phyloP scores from a whole-genome alignment of 2,113 vertebrate genomes.

The Nematolebias whitei region DNA sequence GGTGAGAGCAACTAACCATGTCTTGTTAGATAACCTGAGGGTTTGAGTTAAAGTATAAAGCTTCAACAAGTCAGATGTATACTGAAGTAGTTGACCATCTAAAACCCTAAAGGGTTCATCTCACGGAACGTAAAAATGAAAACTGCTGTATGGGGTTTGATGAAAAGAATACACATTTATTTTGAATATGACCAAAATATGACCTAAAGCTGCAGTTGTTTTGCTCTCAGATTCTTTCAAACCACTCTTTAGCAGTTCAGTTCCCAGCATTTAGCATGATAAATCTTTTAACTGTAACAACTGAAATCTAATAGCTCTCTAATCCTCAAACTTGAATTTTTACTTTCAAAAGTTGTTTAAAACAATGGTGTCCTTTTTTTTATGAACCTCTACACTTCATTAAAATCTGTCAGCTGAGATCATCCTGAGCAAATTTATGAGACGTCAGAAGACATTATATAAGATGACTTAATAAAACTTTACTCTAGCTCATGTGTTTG shows the following conservation, averaged over 20 bases:
- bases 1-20: not conserved
- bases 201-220: no score
- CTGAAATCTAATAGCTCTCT: no score
- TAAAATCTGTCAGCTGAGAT: constrained; percentile 1
- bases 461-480: not conserved
- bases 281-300: no score
- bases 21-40: not conserved
- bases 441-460: not conserved
- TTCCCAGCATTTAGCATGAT: no score
- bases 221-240: no score
- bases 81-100: not conserved
- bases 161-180: not conserved
- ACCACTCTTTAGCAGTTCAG: no score
- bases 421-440: not conserved
- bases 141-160: not conserved
- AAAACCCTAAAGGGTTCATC: not conserved
- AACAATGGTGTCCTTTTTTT: not conserved
- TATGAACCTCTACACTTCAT: not conserved
- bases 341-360: not conserved
- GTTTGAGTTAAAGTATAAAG: not conserved
- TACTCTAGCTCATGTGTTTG: not conserved
- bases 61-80: not conserved
- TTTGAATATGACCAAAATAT: no score
- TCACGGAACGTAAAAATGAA: not conserved
- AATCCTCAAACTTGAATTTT: no score